Conservation (phyloP, 2,888 invertebrate species). For the Eurytoma adleriae region DNA sequence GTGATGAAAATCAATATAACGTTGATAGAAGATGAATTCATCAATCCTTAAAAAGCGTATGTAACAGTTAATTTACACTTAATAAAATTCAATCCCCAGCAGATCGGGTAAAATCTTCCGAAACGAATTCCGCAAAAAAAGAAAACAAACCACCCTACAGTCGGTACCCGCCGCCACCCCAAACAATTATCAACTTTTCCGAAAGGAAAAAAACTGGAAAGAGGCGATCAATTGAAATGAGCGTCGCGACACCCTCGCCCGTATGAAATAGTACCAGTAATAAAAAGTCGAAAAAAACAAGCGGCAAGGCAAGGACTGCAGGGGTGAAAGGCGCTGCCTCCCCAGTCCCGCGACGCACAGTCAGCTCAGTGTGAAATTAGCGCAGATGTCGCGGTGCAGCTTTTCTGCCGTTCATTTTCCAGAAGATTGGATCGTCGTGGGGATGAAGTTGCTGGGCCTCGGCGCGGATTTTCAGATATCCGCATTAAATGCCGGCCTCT, state of each 20-base stretch:
- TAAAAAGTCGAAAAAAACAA: conserved; percentile 20
- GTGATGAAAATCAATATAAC: no score
- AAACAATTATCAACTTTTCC: conserved; percentile 50
- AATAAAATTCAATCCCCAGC: background rate
- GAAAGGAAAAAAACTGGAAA: conserved; percentile 19
- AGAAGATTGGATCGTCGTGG: conserved; percentile 72
- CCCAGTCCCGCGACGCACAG: background rate
- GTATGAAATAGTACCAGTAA: background rate
- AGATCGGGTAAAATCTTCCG: background rate
- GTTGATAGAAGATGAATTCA: no score
- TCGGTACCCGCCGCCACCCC: conserved; percentile 14
- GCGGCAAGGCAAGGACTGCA: background rate
- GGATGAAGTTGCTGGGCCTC: conserved; percentile 43
- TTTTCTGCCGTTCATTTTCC: conserved; percentile 75
- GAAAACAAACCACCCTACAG: conserved; percentile 29
- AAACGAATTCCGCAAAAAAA: conserved; percentile 29
- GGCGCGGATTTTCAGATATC: conserved; percentile 67
- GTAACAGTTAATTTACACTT: background rate
- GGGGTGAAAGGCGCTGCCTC: background rate
- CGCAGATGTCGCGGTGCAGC: conserved; percentile 75
- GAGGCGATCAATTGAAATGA: conserved; percentile 39
- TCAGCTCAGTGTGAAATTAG: conserved; percentile 75
- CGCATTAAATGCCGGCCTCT: conserved; percentile 64
- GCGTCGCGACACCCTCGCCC: conserved; percentile 17
- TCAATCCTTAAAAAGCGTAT: no score